Conservation (phyloP, 1,140 invertebrate species). For the Metaphire vulgaris region DNA sequence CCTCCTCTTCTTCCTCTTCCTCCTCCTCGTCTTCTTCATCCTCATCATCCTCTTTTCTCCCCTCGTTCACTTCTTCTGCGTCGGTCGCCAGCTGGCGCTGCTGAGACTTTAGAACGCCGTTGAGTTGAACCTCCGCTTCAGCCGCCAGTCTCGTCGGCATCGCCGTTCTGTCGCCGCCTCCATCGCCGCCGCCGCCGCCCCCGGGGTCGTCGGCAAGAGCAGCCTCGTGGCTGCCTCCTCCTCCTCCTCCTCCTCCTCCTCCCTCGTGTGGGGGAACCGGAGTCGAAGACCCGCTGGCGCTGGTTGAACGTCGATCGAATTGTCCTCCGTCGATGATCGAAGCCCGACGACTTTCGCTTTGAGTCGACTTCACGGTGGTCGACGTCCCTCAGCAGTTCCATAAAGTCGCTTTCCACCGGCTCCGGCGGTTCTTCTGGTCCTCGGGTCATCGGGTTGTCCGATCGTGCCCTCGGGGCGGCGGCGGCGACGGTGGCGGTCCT, state of each 20-base stretch:
- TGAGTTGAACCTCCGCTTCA: too few species aligned
- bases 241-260: not conserved
- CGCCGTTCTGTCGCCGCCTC: too few species aligned
- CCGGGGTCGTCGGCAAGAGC: too few species aligned
- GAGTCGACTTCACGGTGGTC: not conserved
- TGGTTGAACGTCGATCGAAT: not conserved
- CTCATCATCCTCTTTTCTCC: not conserved
- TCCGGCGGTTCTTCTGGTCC: not conserved
- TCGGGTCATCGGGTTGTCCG: not conserved
- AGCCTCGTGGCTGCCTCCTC: too few species aligned
- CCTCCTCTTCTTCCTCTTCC: not conserved
- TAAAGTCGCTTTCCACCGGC: not conserved
- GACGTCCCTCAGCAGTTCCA: not conserved
- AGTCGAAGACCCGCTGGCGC: not conserved
- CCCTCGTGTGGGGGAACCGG: not conserved
- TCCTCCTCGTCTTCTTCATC: not conserved
- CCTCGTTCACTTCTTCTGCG: not conserved
- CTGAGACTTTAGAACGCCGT: too few species aligned
- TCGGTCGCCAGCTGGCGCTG: too few species aligned
- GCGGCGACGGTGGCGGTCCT: too few species aligned
- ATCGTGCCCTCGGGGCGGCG: not conserved
- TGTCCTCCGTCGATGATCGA: not conserved
- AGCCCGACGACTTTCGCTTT: not conserved
- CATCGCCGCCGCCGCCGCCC: not conserved
- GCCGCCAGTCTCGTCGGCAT: too few species aligned